Evolutionary conservation across 1,140 invertebrate genomes (phyloP), one percentile per base, ranked within the genome.

Genomic region (Zaprionus ghesquierei): DNA sequence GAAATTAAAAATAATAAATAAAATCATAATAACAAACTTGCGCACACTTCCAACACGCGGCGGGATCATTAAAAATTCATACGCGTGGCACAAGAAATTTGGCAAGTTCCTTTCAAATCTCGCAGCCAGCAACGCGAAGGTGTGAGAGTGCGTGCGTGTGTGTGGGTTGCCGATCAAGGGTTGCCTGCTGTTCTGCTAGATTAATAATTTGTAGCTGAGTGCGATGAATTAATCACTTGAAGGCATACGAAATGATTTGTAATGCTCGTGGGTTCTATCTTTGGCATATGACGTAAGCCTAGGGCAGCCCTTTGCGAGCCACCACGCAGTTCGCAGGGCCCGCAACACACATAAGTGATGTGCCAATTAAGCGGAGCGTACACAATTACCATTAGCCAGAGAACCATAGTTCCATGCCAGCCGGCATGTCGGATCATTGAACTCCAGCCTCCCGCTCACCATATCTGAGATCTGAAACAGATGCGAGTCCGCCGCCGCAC

Each of bases 71-170:
- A 84, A 72, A 85, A 84, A 89, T 84, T 63, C 63, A 89, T 69
- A 84, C 84, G 84, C 84, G 84, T 89, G 84, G 84, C 84, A 80
- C 70, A 69, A 69, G 62, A 87, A 89, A 78, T 71, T 86, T 79
- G 64, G 60, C 73, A 76, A 60, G 62, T 76, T 78, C 68, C 76
- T 75, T 77, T 77, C 75, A 41, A 73, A 68, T 60, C 46, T 38
- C 41, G 13, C n/a, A 25, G 23, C 29, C 51, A 55, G 51, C 69
- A 64, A n/a, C n/a, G n/a, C n/a, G n/a, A n/a, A n/a, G n/a, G n/a
- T n/a, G n/a, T n/a, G n/a, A 18, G 23, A 22, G 41, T 6, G 25
- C 29, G 29, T 49, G 25, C 23, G 46, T 22, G 5, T 22, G 53
- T 55, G 20, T 29, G 25, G 15, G 31, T 58, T 33, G 49, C 22